phyloP scores from a whole-genome alignment of 2,113 vertebrate species.

The Serilophus lunatus region DNA sequence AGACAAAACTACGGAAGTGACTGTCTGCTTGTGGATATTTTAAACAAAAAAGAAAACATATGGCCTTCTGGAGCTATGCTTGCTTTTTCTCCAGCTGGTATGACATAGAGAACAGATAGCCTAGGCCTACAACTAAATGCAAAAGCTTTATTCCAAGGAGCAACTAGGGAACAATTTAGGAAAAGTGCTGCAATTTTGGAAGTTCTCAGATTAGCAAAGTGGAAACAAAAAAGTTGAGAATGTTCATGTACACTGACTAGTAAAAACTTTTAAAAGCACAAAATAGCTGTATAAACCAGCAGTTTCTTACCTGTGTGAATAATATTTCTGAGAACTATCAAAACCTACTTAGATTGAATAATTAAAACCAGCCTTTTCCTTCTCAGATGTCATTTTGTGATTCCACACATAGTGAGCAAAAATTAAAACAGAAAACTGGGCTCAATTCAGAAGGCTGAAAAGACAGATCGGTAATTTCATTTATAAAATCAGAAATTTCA shows the following conservation, averaged over 20 bases:
- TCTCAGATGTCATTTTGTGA: neutral
- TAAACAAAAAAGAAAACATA: slow-evolving; percentile 55
- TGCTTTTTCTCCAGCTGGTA: slow-evolving; percentile 12
- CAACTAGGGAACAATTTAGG: neutral
- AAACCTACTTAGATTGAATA: neutral
- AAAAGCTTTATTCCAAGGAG: neutral
- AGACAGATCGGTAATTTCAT: neutral
- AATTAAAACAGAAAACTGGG: neutral
- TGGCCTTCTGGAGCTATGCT: slow-evolving; percentile 10
- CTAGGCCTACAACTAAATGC: neutral
- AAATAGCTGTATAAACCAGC: neutral
- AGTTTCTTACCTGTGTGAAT: neutral
- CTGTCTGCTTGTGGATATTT: slow-evolving; percentile 40
- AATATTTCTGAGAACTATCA: neutral
- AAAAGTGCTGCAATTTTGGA: neutral
- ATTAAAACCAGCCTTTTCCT: neutral
- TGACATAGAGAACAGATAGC: neutral
- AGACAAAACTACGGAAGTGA: slow-evolving; percentile 43
- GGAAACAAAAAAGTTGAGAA: neutral
- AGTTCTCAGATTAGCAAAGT: neutral
- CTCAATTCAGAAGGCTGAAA: neutral
- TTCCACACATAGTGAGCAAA: neutral
- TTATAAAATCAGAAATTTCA: neutral
- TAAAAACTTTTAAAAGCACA: neutral
- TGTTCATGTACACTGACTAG: neutral